These are phyloP conservation scores for Microctonus hyperodae DNA, from an alignment of 2,888 invertebrate genomes.

Conservation along the genomic window DNA sequence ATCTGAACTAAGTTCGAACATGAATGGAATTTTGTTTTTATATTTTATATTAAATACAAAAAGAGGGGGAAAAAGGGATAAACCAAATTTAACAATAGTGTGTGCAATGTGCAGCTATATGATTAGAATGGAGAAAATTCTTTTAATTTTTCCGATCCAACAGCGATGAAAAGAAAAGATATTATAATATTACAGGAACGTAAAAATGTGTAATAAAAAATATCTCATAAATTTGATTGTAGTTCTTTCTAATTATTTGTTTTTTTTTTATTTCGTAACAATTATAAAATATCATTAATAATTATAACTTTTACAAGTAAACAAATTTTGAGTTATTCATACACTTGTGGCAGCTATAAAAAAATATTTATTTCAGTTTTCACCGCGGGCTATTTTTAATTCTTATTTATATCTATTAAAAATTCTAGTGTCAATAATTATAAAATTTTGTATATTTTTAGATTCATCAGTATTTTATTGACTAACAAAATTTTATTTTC, in stretches of 20 bases:
- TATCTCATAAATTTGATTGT: conserved; percentile 15
- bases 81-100: conserved; percentile 19
- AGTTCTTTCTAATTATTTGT: conserved; percentile 1
- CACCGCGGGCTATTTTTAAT: too few species aligned
- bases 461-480: too few species aligned
- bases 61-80: background rate
- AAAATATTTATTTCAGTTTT: too few species aligned
- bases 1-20: conserved; percentile 13
- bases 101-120: conserved; percentile 41
- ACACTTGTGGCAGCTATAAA: too few species aligned
- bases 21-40: conserved; percentile 20
- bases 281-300: too few species aligned
- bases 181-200: conserved; percentile 30
- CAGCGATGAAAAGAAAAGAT: conserved; percentile 32
- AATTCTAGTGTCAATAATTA: too few species aligned
- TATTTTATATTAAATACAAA: conserved; percentile 22
- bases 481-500: too few species aligned
- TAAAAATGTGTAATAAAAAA: conserved; percentile 32
- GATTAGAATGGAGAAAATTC: conserved; percentile 33
- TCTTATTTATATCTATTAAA: too few species aligned
- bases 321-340: too few species aligned
- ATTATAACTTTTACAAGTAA: too few species aligned
- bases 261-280: background rate
- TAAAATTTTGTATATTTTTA: too few species aligned
- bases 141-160: conserved; percentile 39